Percentiles rank a stretch among this genome's conserved stretches.
phyloP scores from a whole-genome alignment of 2,113 vertebrate genomes.

The Tragulus kanchil region DNA sequence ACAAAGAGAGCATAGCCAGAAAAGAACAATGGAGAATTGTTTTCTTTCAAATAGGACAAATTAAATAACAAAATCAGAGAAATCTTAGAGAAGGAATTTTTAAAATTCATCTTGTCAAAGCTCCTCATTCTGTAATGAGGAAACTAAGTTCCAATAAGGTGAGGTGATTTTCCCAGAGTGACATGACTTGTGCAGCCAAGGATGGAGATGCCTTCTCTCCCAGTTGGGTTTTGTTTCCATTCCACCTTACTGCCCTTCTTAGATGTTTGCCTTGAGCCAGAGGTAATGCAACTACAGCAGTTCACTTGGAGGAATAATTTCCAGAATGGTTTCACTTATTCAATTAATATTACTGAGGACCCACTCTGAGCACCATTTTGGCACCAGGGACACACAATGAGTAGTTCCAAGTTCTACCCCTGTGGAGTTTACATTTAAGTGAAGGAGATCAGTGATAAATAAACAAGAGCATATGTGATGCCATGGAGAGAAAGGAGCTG shows the following conservation, averaged over 20 bases:
- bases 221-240: background rate
- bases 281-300: background rate
- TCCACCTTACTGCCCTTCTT: background rate
- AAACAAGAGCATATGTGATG: background rate
- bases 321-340: background rate
- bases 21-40: slow-evolving; percentile 80
- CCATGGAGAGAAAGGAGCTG: background rate
- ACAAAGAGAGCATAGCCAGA: slow-evolving; percentile 70
- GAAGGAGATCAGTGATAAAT: background rate
- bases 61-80: slow-evolving; percentile 73
- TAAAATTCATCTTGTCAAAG: slow-evolving; percentile 62
- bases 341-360: background rate
- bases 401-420: background rate
- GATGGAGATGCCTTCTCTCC: background rate
- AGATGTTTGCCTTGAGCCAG: slow-evolving; percentile 11
- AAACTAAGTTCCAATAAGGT: background rate
- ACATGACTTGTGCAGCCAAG: background rate
- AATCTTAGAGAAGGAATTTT: slow-evolving; percentile 54
- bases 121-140: slow-evolving; percentile 21
- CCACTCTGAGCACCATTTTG: background rate
- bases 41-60: slow-evolving; percentile 73
- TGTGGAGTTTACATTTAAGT: background rate
- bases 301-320: background rate
- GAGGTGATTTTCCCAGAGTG: background rate
- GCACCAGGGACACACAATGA: background rate